Base-by-base conservation (phyloP, 2,797 vertebrate genomes). In the Peromyscus attwateri region DNA sequence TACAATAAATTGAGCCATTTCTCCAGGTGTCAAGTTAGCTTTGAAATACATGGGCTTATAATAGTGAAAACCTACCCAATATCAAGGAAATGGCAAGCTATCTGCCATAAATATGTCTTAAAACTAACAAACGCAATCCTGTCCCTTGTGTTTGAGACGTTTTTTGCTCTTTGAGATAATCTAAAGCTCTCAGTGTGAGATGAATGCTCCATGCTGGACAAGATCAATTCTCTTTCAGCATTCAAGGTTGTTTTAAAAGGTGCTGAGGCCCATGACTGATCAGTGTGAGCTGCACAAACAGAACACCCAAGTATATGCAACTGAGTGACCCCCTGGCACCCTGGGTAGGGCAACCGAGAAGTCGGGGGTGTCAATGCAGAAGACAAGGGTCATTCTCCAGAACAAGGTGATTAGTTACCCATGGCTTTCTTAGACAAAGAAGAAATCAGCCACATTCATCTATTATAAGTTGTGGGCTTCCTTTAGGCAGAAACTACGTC, bases 1-100 rank as follows among this genome's bases (percentile, higher is more conserved):
- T 92, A 90, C 60, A 89, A 95, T 94, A 97, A 96, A 96, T 75
- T 92, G 77, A 95, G 93, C 37, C 87, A 87, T 97, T 96, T 95
- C 83, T 98, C 34, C 37, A 85, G 52, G 31, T 76, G 89, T 88
- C 87, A 88, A 84, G 91, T 95, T 89, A 95, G 83, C 83, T 95
- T 70, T 90, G 80, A 97, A 95, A 97, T 80, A 93, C 9, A 2
- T 37, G 81, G 31, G 11, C 80, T 84, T 94, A 6, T 79, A 77
- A 91, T 0, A 87, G 64, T 77, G 83, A 92, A 95, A 88, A 87
- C 29, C 62, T 66, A 76, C 88, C 70, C 19, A 88, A 34, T 31
- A 91, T 49, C 88, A 95, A 93, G 84, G 87, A 87, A 91, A 96
- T 34, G 57, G 77, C 49, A 75, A 0, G 40, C 57, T 49, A 25